Evolutionary conservation across 2,113 vertebrate species (phyloP).

Genomic region (Nestor notabilis): DNA sequence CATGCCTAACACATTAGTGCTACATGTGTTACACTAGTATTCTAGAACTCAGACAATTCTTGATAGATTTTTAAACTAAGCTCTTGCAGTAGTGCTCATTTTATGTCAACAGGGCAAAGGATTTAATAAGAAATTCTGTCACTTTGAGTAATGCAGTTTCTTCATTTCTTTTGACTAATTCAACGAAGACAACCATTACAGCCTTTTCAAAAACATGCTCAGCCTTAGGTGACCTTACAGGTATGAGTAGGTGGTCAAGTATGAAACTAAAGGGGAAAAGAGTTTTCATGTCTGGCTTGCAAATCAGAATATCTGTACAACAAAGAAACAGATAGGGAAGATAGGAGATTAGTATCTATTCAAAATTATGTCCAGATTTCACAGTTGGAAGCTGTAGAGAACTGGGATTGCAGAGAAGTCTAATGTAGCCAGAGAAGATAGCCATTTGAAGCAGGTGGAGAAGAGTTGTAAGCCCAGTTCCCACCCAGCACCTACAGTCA

Average conservation of each 20-base stretch:
- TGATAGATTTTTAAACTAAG: slow-evolving; percentile 46
- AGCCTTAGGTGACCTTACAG: not conserved
- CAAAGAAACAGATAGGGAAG: not conserved
- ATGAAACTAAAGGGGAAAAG: not conserved
- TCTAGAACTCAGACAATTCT: slow-evolving; percentile 13
- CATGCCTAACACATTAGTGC: not conserved
- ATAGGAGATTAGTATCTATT: not conserved
- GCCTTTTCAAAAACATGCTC: not conserved
- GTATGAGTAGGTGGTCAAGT: not conserved
- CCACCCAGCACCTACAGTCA: not conserved
- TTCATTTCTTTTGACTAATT: not conserved
- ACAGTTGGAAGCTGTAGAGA: not conserved
- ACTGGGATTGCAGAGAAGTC: not conserved
- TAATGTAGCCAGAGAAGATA: not conserved
- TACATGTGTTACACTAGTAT: slow-evolving; percentile 12
- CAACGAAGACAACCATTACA: not conserved
- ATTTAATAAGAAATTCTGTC: slow-evolving; percentile 12
- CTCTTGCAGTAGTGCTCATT: not conserved
- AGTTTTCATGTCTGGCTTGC: not conserved
- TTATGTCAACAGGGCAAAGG: not conserved
- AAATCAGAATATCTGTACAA: not conserved
- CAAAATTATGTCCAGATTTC: not conserved
- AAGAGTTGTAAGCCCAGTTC: not conserved
- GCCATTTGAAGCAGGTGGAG: not conserved
- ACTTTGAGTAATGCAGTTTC: not conserved